These are phyloP conservation scores for Brenthis hecate DNA, from an alignment of 2,888 invertebrate species.

Conservation along the genomic window DNA sequence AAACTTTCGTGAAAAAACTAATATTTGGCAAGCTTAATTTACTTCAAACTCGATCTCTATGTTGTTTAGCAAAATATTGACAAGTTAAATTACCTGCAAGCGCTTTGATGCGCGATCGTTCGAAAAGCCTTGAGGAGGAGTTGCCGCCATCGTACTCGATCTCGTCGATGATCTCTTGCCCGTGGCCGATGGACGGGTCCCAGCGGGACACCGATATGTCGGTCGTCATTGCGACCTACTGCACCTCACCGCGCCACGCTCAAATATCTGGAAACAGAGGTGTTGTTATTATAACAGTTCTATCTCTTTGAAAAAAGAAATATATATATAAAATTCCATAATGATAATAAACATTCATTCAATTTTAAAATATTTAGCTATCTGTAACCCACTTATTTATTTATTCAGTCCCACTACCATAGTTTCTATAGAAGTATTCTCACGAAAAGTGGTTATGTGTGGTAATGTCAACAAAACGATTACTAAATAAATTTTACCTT, in stretches of 20 bases:
- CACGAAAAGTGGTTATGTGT: not conserved
- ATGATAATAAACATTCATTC: too few relatives aligned
- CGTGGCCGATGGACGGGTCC: constrained; percentile 94
- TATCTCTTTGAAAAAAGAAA: too few relatives aligned
- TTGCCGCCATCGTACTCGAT: constrained; percentile 99
- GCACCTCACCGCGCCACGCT: constrained; percentile 73
- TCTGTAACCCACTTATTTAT: too few relatives aligned
- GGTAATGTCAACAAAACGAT: constrained; percentile 30
- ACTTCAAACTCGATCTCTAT: too few relatives aligned
- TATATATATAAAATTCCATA: too few relatives aligned
- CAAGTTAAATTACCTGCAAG: constrained; percentile 88
- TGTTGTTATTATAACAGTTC: too few relatives aligned
- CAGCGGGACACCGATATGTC: constrained; percentile 98
- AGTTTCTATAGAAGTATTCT: too few relatives aligned
- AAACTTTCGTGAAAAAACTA: too few relatives aligned
- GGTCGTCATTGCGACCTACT: constrained; percentile 91
- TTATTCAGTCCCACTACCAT: too few relatives aligned
- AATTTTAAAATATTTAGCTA: too few relatives aligned
- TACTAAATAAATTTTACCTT: constrained; percentile 37
- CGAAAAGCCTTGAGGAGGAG: constrained; percentile 99
- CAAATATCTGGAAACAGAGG: constrained; percentile 49
- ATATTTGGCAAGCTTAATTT: too few relatives aligned
- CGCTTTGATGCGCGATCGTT: constrained; percentile 99
- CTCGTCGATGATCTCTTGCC: constrained; percentile 97
- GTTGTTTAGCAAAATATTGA: not conserved